Base-by-base conservation (phyloP, 2,888 invertebrate genomes). In the Blastobasis lacticolella region DNA sequence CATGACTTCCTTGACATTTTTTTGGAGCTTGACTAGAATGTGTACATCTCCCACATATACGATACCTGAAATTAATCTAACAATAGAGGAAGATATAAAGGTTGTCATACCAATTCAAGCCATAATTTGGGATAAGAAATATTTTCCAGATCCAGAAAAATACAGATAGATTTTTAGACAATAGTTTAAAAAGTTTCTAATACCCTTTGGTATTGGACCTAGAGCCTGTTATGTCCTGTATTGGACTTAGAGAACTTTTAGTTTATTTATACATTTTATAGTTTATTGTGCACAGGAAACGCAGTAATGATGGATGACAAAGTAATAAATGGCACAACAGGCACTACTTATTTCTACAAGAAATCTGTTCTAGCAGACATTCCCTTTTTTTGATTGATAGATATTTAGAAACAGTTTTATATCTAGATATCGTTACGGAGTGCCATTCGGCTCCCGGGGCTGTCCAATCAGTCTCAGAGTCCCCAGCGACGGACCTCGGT, bases 161-260 rank as follows among this genome's bases (percentile, higher is more conserved):
- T 87, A 78, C 86, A 1, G 82, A 83, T 44, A 73, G 87, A 55
- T 85, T 84, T 57, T 67, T 61, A 23, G 67, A 75, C 43, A 77
- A 74, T 50, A 70, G 76, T 5, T 65, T 72, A 44, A 76, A 72
- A 48, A 75, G 72, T 50, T 66, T 78, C 4, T 87, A 66, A 64
- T 86, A 46, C 86, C 87, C 0, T 86, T 86, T 58, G 85, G 86
- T 49, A 81, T 81, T 55, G 87, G 87, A 5, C 86, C 84, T 4
- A 70, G 87, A 51, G 63, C 81, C 1, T 87, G 87, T 60, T 87
- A 64, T 67, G 82, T n/a, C n/a, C n/a, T n/a, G n/a, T n/a, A n/a
- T n/a, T n/a, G n/a, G n/a, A n/a, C n/a, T n/a, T n/a, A n/a, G 69
- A 10, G 41, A 43, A n/a, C 36, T 36, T 47, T 1, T 48, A 8